Percentiles rank a stretch among this genome's conserved stretches.
phyloP scores from a whole-genome alignment of 2,797 vertebrate species.

The Myripristis jacobus region DNA sequence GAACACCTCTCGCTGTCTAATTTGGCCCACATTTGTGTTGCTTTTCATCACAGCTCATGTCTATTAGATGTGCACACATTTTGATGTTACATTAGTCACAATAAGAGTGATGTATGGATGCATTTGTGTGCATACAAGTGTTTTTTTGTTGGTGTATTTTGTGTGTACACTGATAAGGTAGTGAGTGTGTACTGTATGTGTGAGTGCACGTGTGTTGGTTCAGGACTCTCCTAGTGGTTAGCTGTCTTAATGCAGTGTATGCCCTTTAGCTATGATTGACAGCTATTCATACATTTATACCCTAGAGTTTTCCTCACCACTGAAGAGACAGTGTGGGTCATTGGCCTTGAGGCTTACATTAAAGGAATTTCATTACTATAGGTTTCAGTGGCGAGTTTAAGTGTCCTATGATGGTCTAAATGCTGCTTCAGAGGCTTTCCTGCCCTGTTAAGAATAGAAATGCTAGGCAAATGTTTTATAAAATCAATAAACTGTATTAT shows the following conservation, averaged over 20 bases:
- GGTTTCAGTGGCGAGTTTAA: constrained; percentile 35
- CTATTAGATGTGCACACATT: too few species aligned
- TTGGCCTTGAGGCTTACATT: constrained; percentile 6
- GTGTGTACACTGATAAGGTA: too few species aligned
- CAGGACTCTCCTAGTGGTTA: background rate
- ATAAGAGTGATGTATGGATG: too few species aligned
- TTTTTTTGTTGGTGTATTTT: too few species aligned
- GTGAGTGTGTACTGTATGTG: too few species aligned
- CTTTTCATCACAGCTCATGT: too few species aligned
- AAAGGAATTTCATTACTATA: constrained; percentile 37
- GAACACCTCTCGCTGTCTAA: too few species aligned
- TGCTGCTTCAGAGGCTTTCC: constrained; percentile 44
- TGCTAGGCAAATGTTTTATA: background rate
- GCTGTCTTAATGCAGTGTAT: too few species aligned
- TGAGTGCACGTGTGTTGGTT: constrained; percentile 4
- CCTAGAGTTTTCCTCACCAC: background rate
- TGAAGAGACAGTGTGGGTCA: too few species aligned
- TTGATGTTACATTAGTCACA: too few species aligned
- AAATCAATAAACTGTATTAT: background rate
- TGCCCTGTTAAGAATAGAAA: background rate
- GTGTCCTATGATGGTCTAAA: constrained; percentile 19
- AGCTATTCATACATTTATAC: constrained; percentile 8
- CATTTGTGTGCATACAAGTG: too few species aligned
- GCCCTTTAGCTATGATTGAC: constrained; percentile 17
- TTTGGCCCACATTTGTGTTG: too few species aligned